Base-by-base conservation (phyloP, 2,888 invertebrate genomes). In the Resseliella maxima region DNA sequence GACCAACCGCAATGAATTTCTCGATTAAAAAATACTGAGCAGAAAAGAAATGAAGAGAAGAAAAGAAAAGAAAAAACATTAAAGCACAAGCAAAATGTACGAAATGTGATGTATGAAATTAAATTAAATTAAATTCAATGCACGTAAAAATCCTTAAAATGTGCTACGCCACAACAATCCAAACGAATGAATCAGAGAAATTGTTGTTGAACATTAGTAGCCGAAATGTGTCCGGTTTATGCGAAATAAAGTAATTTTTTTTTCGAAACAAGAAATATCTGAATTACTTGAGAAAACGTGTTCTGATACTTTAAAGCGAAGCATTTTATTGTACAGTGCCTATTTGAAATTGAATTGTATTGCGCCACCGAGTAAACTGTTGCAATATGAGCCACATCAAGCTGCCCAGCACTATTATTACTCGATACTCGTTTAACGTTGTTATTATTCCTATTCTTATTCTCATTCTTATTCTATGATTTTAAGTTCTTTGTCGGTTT, bases 91-190 rank as follows among this genome's bases (percentile, higher is more conserved):
- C 59, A 59, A n/a, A 59, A 59, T 12, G 59, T 27, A 59, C 59
- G 59, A 8, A 24, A 5, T 24, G 24, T 18, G 15, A 18, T 50
- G 24, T 50, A 18, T 24, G 59, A n/a, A n/a, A n/a, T 27, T 72
- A 15, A 31, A 24, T 3, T 5, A 83, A 38, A 83, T 83, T 38
- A 83, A 83, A 83, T 83, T 83, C 83, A 36, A 38, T 83, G 38
- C 83, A 83, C 83, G 83, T 83, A 83, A 83, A 83, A 83, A 38
- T 83, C 38, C 83, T 83, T 83, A 83, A 38, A 83, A 36, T 83
- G 38, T 83, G 83, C 24, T 24, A 36, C n/a, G 38, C 38, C 15
- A 81, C 35, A 81, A 81, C 81, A 81, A 81, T 81, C 1, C 83
- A 83, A 38, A 83, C 38, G 21, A 18, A 83, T 83, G 83, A 83